Conservation (phyloP, 2,113 vertebrate species). For the Engraulis encrasicolus region DNA sequence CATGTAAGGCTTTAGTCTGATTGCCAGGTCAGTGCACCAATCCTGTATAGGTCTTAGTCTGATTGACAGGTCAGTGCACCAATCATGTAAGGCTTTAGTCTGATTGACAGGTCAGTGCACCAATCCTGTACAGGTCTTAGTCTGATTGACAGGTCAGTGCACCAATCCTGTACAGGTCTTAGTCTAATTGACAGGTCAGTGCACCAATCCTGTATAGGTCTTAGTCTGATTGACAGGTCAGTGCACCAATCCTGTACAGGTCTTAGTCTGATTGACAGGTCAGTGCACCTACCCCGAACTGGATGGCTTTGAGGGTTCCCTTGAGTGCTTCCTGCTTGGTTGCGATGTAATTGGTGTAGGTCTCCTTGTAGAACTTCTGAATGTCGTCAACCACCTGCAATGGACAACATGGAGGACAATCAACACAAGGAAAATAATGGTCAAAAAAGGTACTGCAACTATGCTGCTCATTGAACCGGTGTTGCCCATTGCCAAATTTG, state of each 20-base stretch:
- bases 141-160: no score
- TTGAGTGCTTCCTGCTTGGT: conserved; percentile 67
- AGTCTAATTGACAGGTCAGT: no score
- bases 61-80: conserved; percentile 49
- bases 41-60: conserved; percentile 62
- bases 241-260: no score
- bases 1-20: no score
- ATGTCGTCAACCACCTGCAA: conserved; percentile 81
- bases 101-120: conserved; percentile 44
- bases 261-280: no score
- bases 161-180: no score
- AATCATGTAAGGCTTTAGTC: conserved; percentile 71
- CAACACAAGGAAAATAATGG: no score
- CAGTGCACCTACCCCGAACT: conserved; percentile 77
- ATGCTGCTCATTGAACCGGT: no score
- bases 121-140: conserved; percentile 78
- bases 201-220: no score
- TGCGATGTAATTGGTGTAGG: conserved; percentile 71
- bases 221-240: no score
- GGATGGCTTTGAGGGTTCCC: conserved; percentile 83
- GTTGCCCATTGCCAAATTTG: no score
- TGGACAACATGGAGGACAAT: not conserved
- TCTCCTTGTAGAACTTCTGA: conserved; percentile 82
- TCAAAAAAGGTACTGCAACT: no score
- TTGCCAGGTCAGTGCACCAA: conserved; percentile 63